These are phyloP conservation scores for Leptoclinus maculatus DNA, from an alignment of 2,797 vertebrate species.

Conservation along the genomic window DNA sequence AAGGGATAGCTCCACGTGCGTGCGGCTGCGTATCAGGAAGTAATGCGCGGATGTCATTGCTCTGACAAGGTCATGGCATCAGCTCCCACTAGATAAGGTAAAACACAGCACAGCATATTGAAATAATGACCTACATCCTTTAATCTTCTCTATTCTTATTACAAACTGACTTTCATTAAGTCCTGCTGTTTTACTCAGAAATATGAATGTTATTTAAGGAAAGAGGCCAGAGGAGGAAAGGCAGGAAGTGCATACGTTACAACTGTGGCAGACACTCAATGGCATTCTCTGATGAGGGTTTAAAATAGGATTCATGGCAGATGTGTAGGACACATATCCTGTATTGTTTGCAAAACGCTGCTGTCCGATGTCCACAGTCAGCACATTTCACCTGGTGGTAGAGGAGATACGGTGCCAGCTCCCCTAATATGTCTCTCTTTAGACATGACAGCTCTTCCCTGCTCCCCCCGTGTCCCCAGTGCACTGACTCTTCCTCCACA, in stretches of 20 bases:
- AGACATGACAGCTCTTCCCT: conserved; percentile 73
- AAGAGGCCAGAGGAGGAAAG: not conserved
- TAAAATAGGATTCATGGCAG: conserved; percentile 40
- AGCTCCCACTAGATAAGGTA: conserved; percentile 7
- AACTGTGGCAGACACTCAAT: conserved; percentile 13
- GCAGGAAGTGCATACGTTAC: conserved; percentile 22
- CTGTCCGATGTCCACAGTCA: conserved; percentile 60
- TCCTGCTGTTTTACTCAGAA: not conserved
- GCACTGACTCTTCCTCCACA: not conserved
- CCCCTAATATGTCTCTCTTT: conserved; percentile 67
- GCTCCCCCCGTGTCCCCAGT: conserved; percentile 51
- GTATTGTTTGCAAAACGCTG: conserved; percentile 61
- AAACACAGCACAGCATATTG: not conserved
- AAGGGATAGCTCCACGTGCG: not conserved
- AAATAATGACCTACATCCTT: not conserved
- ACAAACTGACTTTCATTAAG: not conserved
- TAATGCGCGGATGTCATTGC: conserved; percentile 23
- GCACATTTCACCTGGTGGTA: conserved; percentile 57
- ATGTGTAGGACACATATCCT: conserved; percentile 51
- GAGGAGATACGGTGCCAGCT: conserved; percentile 40
- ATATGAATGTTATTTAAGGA: conserved; percentile 5
- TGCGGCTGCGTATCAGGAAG: conserved; percentile 13
- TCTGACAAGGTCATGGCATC: conserved; percentile 38
- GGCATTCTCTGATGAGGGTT: not conserved
- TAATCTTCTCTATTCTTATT: not conserved